Evolutionary conservation across 2,888 invertebrate species (phyloP).

Genomic region (Serripes groenlandicus): DNA sequence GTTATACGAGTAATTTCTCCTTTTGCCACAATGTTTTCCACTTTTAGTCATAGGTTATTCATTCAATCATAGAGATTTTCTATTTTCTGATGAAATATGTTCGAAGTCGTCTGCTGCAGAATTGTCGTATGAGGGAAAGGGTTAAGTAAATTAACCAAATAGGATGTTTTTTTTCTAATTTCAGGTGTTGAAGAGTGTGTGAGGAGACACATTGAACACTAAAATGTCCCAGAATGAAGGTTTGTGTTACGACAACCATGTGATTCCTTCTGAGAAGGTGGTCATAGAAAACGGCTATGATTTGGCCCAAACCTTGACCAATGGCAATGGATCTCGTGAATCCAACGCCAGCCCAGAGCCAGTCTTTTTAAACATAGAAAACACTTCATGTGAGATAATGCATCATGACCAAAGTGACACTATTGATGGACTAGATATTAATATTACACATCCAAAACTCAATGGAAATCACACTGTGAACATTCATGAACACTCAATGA

Average conservation of each 20-base stretch:
- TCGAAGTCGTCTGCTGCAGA: not conserved
- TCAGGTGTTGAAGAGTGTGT: not conserved
- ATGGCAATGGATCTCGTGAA: slow-evolving; percentile 12
- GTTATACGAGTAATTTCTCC: not conserved
- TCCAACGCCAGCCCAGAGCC: slow-evolving; percentile 11
- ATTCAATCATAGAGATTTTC: not conserved
- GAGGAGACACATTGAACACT: not conserved
- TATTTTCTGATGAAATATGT: not conserved
- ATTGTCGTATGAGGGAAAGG: not conserved
- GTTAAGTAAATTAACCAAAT: not conserved
- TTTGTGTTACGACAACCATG: slow-evolving; percentile 15
- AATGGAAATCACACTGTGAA: slow-evolving; percentile 8
- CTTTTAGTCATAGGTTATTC: not conserved
- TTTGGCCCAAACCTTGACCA: slow-evolving; percentile 12
- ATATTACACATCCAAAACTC: not conserved
- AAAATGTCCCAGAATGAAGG: slow-evolving; percentile 23
- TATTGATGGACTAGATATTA: not conserved
- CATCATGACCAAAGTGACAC: slow-evolving; percentile 10
- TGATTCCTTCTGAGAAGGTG: not conserved
- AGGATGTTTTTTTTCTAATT: not conserved
- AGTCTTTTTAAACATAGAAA: not conserved
- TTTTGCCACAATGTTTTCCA: not conserved
- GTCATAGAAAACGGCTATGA: slow-evolving; percentile 32
- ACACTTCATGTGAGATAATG: not conserved
- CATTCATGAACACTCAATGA: not conserved